Evolutionary conservation across 2,113 vertebrate species (phyloP), one percentile per base, ranked within the genome.

Genomic region (Cariama cristata): DNA sequence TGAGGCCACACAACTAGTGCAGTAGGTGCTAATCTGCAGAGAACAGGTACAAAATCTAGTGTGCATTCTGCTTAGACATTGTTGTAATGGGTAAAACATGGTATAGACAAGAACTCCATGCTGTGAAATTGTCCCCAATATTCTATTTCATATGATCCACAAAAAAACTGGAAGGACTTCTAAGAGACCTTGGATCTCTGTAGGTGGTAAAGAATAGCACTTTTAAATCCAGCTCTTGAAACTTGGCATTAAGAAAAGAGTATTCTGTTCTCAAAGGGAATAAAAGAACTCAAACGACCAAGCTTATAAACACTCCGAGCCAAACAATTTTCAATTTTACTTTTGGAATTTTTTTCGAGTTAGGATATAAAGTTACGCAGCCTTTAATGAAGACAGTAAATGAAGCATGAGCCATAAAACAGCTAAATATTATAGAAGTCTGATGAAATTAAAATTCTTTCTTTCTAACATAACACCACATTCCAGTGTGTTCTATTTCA

Each of bases 351-450:
- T 72, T 81, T 95, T 91, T 89, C 33, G 75, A 81, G 58, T 74
- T 71, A 81, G 47, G 40, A 55, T 80, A 84, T 64, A 52, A 95
- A 97, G 56, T 44, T 59, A 90, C 42, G 86, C 38, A 74, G 52
- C 42, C 68, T 83, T 63, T 93, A 89, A 84, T 59, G 72, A 75
- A 80, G 56, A 52, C 72, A 89, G 40, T 49, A 94, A 92, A 93
- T 92, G 92, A 96, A 84, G 52, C 75, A 79, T 53, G 47, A 84
- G 72, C 42, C 52, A 92, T 88, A 92, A 92, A 71, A 21, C 49
- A 95, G 30, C 24, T 72, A 38, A 89, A 32, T 83, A 53, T n/a
- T 71, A 63, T 0, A 91, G 9, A 81, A 49, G 53, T 24, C 32
- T 83, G 28, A 74, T 30, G 47, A 90, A 91, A 33, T 16, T 22